Percentiles rank a stretch among this genome's conserved stretches.
phyloP scores from a whole-genome alignment of 2,888 invertebrate genomes.

The Melieria crassipennis region DNA sequence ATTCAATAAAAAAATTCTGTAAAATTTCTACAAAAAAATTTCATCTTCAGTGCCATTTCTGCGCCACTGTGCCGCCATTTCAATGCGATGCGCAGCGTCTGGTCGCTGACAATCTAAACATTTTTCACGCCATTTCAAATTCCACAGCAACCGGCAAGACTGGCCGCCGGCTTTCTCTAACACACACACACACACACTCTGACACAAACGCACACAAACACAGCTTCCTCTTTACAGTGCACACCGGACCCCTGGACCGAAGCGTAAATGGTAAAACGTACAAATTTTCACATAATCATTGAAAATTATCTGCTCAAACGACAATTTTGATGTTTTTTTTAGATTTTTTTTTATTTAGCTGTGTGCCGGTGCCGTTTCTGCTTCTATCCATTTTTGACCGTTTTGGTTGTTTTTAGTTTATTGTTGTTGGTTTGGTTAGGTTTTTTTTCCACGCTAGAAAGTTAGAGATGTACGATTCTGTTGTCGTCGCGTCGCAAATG shows the following conservation, averaged over 20 bases:
- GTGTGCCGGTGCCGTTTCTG: not conserved
- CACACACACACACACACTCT: constrained; percentile 2
- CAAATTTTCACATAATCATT: constrained; percentile 56
- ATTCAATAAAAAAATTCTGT: no score
- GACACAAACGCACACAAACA: constrained; percentile 17
- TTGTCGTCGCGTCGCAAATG: constrained; percentile 45
- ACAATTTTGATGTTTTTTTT: constrained; percentile 36
- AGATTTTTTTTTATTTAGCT: not conserved
- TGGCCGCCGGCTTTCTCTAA: constrained; percentile 14
- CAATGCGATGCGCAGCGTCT: constrained; percentile 23
- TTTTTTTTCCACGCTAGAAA: not conserved
- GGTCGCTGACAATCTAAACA: not conserved
- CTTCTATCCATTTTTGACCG: not conserved
- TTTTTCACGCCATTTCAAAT: constrained; percentile 30
- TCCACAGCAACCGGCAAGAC: constrained; percentile 17
- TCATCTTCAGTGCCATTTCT: constrained; percentile 5
- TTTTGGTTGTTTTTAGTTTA: not conserved
- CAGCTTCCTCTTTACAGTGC: not conserved
- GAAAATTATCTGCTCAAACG: constrained; percentile 57
- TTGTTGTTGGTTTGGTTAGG: not conserved
- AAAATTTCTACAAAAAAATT: no score
- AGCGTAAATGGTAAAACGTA: constrained; percentile 22
- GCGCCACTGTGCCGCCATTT: constrained; percentile 14
- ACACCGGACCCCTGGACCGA: not conserved
- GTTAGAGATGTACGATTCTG: not conserved